Evolutionary conservation across 2,888 invertebrate species (phyloP).

Genomic region (Dichetophora obliterata): DNA sequence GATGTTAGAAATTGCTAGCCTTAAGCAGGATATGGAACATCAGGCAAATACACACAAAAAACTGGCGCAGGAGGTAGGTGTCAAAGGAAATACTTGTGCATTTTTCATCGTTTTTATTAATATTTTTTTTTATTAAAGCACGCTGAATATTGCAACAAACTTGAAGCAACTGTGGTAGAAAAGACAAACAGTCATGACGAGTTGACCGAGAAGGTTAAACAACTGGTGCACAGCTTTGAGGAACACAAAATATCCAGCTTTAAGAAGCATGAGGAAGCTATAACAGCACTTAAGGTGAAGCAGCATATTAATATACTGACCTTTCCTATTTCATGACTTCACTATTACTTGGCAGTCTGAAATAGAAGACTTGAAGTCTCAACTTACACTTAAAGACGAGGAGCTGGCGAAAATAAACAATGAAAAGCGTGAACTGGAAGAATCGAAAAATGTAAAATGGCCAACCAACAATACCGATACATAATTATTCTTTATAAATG

Average conservation of each 20-base stretch:
- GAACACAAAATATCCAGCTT: background rate
- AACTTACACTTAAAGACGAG: constrained; percentile 8
- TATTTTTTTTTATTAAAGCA: constrained; percentile 15
- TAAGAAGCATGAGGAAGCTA: background rate
- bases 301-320: background rate
- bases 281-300: constrained; percentile 2
- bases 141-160: constrained; percentile 26
- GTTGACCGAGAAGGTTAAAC: constrained; percentile 2
- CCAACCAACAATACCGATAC: background rate
- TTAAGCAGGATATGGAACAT: constrained; percentile 33
- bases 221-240: constrained; percentile 1
- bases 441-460: constrained; percentile 48
- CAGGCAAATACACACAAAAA: constrained; percentile 20
- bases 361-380: background rate
- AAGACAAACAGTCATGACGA: constrained; percentile 40
- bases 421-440: constrained; percentile 44
- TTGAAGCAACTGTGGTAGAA: constrained; percentile 40
- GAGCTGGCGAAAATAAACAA: background rate
- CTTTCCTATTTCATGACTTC: background rate
- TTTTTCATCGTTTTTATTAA: background rate
- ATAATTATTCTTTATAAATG: background rate
- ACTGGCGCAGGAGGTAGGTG: constrained; percentile 26
- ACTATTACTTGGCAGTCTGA: background rate
- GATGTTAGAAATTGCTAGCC: constrained; percentile 31
- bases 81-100: background rate